Conservation (phyloP, 2,888 invertebrate species). For the Epinotia brunnichana region DNA sequence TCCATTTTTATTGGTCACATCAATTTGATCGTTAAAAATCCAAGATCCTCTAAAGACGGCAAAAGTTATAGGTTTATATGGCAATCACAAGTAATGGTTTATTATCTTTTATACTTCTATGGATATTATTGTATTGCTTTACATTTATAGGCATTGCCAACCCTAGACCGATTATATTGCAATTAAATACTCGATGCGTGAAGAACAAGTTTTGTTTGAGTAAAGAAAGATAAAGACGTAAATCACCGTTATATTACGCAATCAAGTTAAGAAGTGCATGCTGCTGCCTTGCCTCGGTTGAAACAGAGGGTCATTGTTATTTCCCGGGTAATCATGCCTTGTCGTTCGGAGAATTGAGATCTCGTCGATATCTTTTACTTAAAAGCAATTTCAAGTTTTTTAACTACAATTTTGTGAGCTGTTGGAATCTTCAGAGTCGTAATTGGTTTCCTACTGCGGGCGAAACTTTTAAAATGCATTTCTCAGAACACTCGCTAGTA, state of each 20-base stretch:
- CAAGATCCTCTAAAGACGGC: too few species aligned
- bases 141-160: neutral
- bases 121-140: neutral
- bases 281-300: neutral
- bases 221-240: conserved; percentile 32
- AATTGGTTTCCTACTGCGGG: neutral
- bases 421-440: neutral
- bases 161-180: conserved; percentile 19
- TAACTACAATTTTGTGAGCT: neutral
- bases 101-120: neutral
- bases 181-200: conserved; percentile 21
- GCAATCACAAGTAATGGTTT: too few species aligned
- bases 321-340: neutral
- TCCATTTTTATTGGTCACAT: neutral
- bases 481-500: neutral
- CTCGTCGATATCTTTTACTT: conserved; percentile 4
- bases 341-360: conserved; percentile 11
- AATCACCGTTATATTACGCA: conserved; percentile 34
- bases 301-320: neutral
- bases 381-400: neutral
- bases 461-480: neutral
- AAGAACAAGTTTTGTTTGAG: conserved; percentile 29
- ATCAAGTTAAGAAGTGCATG: conserved; percentile 26
- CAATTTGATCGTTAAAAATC: too few species aligned
- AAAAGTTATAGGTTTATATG: too few species aligned